Evolutionary conservation across 1,140 invertebrate genomes (phyloP).

Genomic region (Zeugodacus cucurbitae): DNA sequence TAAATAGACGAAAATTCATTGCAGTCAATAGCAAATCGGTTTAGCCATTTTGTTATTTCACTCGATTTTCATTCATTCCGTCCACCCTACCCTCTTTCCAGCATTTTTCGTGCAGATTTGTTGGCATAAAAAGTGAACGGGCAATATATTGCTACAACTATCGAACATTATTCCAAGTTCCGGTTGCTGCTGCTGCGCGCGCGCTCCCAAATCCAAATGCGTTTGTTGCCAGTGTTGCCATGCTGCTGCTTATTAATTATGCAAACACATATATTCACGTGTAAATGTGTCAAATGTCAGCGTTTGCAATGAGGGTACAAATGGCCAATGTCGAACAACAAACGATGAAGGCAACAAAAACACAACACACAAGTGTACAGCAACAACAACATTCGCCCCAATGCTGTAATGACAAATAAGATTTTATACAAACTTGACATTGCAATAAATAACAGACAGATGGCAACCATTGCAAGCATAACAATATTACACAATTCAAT

Average conservation of each 20-base stretch:
- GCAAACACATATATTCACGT: slow-evolving; percentile 25
- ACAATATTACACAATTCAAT: slow-evolving; percentile 12
- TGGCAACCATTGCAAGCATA: slow-evolving; percentile 12
- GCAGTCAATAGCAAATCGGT: slow-evolving; percentile 26
- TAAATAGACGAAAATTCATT: slow-evolving; percentile 35
- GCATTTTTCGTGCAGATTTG: not conserved
- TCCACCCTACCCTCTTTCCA: not conserved
- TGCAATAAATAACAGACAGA: slow-evolving; percentile 29
- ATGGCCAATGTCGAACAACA: not conserved
- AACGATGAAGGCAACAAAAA: too few species aligned
- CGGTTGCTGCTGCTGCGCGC: not conserved
- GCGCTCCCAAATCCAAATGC: not conserved
- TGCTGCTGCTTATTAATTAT: slow-evolving; percentile 29
- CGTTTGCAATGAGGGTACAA: slow-evolving; percentile 44
- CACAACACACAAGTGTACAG: not conserved
- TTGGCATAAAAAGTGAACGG: not conserved
- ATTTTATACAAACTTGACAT: slow-evolving; percentile 33
- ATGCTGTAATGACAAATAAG: not conserved
- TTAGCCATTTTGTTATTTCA: slow-evolving; percentile 26
- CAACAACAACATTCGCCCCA: not conserved
- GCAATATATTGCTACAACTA: not conserved
- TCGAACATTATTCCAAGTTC: not conserved
- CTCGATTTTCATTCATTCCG: not conserved
- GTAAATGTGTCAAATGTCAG: slow-evolving; percentile 46
- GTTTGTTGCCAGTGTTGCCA: not conserved